phyloP scores from a whole-genome alignment of 2,888 invertebrate genomes.

The Encarsia formosa region DNA sequence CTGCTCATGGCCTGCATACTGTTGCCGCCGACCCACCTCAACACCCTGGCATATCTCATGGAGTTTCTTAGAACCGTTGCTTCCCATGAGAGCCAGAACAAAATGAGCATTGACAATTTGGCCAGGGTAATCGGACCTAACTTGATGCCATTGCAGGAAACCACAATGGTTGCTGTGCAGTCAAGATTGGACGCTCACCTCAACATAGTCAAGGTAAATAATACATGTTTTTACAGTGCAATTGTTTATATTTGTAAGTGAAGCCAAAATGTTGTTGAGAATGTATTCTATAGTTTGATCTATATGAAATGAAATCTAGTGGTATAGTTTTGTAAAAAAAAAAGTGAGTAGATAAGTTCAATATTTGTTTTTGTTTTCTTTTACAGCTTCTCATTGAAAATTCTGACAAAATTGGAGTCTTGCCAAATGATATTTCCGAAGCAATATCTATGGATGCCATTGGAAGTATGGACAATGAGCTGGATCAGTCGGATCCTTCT shows the following conservation, averaged over 20 bases:
- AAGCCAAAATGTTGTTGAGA: too few species aligned
- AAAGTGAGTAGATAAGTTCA: too few species aligned
- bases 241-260: too few species aligned
- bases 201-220: constrained; percentile 63
- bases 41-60: constrained; percentile 78
- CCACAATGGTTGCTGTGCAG: constrained; percentile 56
- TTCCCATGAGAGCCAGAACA: constrained; percentile 65
- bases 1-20: constrained; percentile 66
- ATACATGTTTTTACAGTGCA: too few species aligned
- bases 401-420: constrained; percentile 68
- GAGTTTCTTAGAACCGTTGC: constrained; percentile 72
- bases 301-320: too few species aligned
- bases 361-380: not conserved
- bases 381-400: constrained; percentile 72
- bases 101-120: constrained; percentile 80
- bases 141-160: constrained; percentile 73
- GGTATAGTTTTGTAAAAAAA: too few species aligned
- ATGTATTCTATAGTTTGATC: too few species aligned
- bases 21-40: constrained; percentile 72
- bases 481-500: constrained; percentile 39
- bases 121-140: constrained; percentile 84
- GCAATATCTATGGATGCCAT: constrained; percentile 42
- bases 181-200: constrained; percentile 66
- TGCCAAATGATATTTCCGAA: constrained; percentile 61
- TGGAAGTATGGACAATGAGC: constrained; percentile 41